Evolutionary conservation across 1,140 invertebrate genomes (phyloP), one percentile per base, ranked within the genome.

Genomic region (Philopotamus ludificatus): DNA sequence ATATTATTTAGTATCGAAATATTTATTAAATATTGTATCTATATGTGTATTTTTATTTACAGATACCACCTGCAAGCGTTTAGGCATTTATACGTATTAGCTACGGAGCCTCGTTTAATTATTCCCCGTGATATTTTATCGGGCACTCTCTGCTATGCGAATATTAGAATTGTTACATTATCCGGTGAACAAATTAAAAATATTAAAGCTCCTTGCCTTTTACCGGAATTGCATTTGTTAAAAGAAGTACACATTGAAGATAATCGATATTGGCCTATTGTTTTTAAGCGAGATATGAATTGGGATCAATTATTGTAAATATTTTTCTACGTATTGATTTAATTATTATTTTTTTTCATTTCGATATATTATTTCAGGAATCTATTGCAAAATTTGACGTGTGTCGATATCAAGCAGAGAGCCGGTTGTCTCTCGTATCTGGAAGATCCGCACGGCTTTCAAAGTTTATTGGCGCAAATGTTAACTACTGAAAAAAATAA

Each of bases 11-110:
- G 49, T 22, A 51, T 18, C n/a, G 4, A 15, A 3, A 15, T 45
- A 7, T 45, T 7, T 45, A 45, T 7, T 7, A 15, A 7, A 45
- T 7, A 4, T 45, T 45, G 10, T 54, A 34, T 54, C 26, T 39
- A 8, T 8, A 39, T 39, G 34, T 39, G n/a, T 47, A 10, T 47
- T 47, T 47, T 47, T 47, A 22, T 9, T 79, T 78, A 3, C 73
- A 92, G 90, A 60, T 97, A 96, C 76, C 94, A 97, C 78, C 80
- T 98, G 55, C 95, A 99, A 86, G 95, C 96, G 0, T 87, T 98
- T 68, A 81, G 96, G 25, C 97, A 99, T 80, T 79, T 99, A 12
- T 99, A 98, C 76, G 95, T 98, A 8, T 75, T 98, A 54, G 95
- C 95, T 1, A 89, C 90, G 8, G 93, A 98, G 75, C 89, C 93